A percentile compares a stretch with the other conserved stretches of the same genome.
Evolutionary conservation across 2,797 vertebrate species (phyloP).

Genomic region (Gephyroberyx darwinii): DNA sequence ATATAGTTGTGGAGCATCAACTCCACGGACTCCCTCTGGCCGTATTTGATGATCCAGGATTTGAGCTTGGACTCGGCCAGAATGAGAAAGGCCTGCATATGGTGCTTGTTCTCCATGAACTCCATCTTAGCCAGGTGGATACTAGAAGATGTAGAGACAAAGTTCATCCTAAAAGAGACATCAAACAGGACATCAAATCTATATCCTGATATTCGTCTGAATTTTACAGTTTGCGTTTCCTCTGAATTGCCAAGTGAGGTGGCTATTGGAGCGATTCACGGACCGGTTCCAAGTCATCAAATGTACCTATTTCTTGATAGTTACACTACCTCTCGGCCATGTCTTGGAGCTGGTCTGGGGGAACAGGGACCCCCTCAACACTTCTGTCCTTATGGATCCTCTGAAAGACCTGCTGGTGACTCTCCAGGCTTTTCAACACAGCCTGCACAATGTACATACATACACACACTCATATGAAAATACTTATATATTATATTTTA

Average conservation of each 20-base stretch:
- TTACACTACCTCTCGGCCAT: conserved; percentile 90
- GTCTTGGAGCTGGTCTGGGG: conserved; percentile 91
- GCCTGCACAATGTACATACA: conserved; percentile 75
- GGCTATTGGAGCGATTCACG: too few relatives aligned
- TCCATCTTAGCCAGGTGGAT: conserved; percentile 93
- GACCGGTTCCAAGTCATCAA: too few relatives aligned
- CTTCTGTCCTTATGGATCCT: conserved; percentile 90
- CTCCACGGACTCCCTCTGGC: conserved; percentile 89
- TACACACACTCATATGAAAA: conserved; percentile 3
- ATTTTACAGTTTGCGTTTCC: conserved; percentile 8
- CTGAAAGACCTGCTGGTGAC: conserved; percentile 89
- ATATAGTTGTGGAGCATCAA: conserved; percentile 90
- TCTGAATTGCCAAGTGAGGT: not conserved
- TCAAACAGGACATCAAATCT: conserved; percentile 32
- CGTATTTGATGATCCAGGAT: conserved; percentile 96
- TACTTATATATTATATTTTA: too few relatives aligned
- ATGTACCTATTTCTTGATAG: too few relatives aligned
- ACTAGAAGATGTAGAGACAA: conserved; percentile 89
- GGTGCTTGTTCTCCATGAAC: conserved; percentile 92
- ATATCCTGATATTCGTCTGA: not conserved
- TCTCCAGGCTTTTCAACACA: conserved; percentile 89
- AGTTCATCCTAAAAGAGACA: conserved; percentile 86
- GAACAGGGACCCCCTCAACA: conserved; percentile 90
- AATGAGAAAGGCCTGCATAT: conserved; percentile 90
- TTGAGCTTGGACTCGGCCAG: conserved; percentile 93